phyloP scores from a whole-genome alignment of 2,113 vertebrate genomes.

The Notechis scutatus region DNA sequence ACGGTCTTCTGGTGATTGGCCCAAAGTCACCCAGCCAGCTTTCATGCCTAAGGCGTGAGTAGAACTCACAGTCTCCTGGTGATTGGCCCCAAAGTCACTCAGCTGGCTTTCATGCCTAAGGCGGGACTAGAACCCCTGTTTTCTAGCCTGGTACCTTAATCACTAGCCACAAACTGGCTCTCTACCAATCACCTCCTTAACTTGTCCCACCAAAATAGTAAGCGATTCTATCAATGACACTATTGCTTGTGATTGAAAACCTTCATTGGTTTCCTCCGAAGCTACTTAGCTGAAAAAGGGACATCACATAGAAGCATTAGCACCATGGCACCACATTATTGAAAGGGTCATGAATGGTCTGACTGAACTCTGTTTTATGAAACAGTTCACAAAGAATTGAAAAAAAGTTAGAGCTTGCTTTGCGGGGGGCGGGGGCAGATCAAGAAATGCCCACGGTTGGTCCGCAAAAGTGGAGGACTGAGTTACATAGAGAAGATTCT shows the following conservation, averaged over 20 bases:
- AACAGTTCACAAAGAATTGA: background rate
- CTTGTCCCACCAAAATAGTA: background rate
- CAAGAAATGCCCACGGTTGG: no score
- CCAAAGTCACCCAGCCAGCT: no score
- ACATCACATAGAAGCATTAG: background rate
- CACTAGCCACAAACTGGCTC: no score
- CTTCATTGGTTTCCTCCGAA: background rate
- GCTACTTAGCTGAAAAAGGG: background rate
- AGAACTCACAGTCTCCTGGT: no score
- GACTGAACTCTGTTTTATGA: background rate
- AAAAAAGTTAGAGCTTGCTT: background rate
- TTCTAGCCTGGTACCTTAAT: background rate
- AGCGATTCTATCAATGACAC: background rate
- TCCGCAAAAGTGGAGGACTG: no score
- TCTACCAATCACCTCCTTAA: background rate
- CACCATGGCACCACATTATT: background rate
- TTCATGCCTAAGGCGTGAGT: no score
- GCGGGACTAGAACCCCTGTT: no score
- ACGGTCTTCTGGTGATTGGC: no score
- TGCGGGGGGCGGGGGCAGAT: no score
- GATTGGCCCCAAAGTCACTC: no score
- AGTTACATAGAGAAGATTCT: no score
- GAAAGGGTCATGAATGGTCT: background rate
- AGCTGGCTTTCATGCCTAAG: no score
- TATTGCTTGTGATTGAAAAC: background rate